These are phyloP conservation scores for Chromis chromis DNA, from an alignment of 2,797 vertebrate genomes.

Conservation along the genomic window DNA sequence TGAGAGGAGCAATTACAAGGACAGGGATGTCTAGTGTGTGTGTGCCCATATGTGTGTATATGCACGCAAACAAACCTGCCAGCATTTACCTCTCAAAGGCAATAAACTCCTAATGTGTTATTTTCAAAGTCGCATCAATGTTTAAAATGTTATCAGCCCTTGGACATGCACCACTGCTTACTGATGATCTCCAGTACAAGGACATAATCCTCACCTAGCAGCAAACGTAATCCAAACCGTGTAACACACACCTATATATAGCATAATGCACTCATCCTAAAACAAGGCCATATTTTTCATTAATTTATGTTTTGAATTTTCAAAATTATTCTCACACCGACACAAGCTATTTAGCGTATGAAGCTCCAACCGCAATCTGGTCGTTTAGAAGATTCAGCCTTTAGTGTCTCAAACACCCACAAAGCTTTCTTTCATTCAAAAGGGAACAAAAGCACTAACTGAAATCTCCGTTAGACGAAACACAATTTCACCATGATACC, in stretches of 20 bases:
- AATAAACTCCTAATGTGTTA: conserved; percentile 76
- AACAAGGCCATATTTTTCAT: background rate
- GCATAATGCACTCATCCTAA: background rate
- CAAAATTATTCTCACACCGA: conserved; percentile 3
- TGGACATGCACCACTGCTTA: conserved; percentile 70
- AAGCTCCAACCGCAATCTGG: conserved; percentile 19
- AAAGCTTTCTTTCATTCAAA: conserved; percentile 42
- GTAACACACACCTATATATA: conserved; percentile 21
- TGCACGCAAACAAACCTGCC: conserved; percentile 62
- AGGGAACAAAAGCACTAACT: conserved; percentile 45
- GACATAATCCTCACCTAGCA: conserved; percentile 56
- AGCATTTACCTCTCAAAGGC: conserved; percentile 79
- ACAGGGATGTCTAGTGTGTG: conserved; percentile 51
- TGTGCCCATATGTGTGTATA: conserved; percentile 23
- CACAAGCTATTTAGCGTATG: background rate
- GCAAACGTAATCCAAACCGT: conserved; percentile 36
- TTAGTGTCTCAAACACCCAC: conserved; percentile 35
- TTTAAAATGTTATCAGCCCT: conserved; percentile 80
- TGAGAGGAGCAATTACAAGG: conserved; percentile 82
- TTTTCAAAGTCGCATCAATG: conserved; percentile 82
- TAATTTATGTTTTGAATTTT: conserved; percentile 22
- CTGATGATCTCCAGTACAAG: conserved; percentile 73
- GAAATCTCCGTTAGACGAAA: conserved; percentile 56
- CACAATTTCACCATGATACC: conserved; percentile 51
- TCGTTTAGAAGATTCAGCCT: conserved; percentile 20